These are phyloP conservation scores for Rhinoderma darwinii DNA, from an alignment of 2,113 vertebrate genomes.

Conservation along the genomic window DNA sequence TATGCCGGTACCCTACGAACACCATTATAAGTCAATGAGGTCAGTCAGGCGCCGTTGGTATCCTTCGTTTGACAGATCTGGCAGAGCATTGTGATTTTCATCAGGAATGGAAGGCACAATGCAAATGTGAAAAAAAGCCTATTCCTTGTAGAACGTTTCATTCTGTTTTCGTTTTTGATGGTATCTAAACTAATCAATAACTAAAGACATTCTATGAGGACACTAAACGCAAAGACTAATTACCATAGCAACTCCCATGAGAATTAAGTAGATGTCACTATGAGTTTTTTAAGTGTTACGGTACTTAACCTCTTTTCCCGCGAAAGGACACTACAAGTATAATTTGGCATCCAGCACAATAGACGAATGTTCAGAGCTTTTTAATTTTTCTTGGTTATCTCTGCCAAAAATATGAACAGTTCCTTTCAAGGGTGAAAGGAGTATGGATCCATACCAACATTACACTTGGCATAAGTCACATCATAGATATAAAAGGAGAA, in stretches of 20 bases:
- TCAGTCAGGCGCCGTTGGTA: no score
- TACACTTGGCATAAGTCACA: constrained; percentile 45
- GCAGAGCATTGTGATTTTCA: no score
- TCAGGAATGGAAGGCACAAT: no score
- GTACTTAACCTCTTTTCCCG: constrained; percentile 34
- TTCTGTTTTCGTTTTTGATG: background rate
- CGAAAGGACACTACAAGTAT: constrained; percentile 37
- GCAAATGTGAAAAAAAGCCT: no score
- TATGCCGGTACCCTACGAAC: no score
- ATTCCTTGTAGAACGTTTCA: background rate
- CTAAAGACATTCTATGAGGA: background rate
- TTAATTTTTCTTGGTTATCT: constrained; percentile 32
- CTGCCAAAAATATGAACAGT: constrained; percentile 42
- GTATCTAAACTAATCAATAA: background rate
- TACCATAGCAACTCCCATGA: background rate
- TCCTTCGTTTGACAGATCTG: no score
- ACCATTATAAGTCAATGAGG: no score
- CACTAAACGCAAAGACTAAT: background rate
- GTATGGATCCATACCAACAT: constrained; percentile 30
- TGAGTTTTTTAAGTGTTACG: constrained; percentile 32
- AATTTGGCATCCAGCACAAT: constrained; percentile 41
- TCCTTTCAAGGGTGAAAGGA: constrained; percentile 44
- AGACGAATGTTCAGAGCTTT: constrained; percentile 38
- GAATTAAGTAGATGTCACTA: background rate
- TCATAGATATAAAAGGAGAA: constrained; percentile 25